Conservation (phyloP, 2,113 vertebrate species). For the Halcyon malimbica region DNA sequence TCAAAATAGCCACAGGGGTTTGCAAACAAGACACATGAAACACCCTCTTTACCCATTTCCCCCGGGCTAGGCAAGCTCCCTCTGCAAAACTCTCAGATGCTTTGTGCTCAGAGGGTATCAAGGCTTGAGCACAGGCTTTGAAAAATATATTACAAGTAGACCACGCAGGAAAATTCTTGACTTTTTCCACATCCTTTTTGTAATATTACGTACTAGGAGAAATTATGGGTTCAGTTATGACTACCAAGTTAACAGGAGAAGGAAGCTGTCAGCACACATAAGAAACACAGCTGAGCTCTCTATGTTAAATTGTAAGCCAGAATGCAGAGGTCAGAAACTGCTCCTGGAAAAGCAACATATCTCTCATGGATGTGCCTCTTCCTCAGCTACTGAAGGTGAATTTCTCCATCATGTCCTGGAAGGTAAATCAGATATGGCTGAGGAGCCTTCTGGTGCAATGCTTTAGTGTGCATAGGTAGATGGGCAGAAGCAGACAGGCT, state of each 20-base stretch:
- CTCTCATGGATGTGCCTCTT: not conserved
- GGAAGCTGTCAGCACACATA: not conserved
- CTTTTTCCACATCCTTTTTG: not conserved
- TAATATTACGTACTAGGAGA: not conserved
- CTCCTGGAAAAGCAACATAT: not conserved
- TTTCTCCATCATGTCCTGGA: not conserved
- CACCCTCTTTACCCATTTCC: constrained; percentile 16
- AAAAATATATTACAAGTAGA: not conserved
- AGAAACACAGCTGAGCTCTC: not conserved
- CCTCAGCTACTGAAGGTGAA: not conserved
- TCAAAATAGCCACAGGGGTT: constrained; percentile 32
- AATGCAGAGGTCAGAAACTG: not conserved
- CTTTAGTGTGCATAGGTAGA: not conserved
- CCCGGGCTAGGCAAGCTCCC: not conserved
- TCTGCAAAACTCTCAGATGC: not conserved
- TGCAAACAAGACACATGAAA: constrained; percentile 34
- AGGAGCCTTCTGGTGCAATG: not conserved
- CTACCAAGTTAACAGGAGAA: not conserved
- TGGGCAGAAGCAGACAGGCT: not conserved
- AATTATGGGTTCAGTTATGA: not conserved
- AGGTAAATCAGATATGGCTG: not conserved
- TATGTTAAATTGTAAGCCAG: not conserved
- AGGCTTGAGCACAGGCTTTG: not conserved
- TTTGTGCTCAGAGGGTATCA: not conserved
- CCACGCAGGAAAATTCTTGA: not conserved